Evolutionary conservation across 2,113 vertebrate genomes (phyloP).

Genomic region (Dunckerocampus dactyliophorus): DNA sequence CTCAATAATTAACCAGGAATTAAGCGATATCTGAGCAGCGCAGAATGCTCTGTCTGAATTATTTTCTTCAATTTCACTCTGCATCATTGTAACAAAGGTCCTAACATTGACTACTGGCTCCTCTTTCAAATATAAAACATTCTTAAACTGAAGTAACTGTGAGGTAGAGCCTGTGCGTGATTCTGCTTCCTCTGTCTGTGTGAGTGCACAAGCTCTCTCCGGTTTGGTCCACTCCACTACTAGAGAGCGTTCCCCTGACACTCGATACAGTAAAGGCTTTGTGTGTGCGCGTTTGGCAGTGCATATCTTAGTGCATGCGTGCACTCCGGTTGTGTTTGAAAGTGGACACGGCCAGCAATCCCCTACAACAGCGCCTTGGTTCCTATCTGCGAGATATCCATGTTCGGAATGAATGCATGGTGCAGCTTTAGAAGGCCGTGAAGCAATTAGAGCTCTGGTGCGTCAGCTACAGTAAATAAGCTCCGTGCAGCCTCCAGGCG

Average conservation of each 20-base stretch:
- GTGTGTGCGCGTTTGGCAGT: neutral
- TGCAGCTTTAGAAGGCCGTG: conserved; percentile 46
- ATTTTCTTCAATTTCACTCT: neutral
- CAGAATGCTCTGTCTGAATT: neutral
- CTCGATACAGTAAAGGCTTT: conserved; percentile 23
- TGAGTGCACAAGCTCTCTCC: conserved; percentile 17
- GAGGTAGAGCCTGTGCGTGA: neutral
- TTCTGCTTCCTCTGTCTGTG: conserved; percentile 9
- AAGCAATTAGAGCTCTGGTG: conserved; percentile 61
- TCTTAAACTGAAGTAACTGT: conserved; percentile 4
- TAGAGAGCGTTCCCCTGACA: conserved; percentile 33
- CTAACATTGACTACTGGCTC: conserved; percentile 17
- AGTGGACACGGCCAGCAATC: conserved; percentile 39
- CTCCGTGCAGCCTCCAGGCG: conserved; percentile 40
- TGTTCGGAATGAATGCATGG: conserved; percentile 44
- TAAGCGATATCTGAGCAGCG: conserved; percentile 35
- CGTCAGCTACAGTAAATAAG: conserved; percentile 55
- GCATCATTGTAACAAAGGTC: conserved; percentile 13
- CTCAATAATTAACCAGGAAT: conserved; percentile 58
- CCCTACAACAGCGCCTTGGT: conserved; percentile 34
- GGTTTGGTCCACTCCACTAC: conserved; percentile 20
- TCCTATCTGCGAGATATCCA: conserved; percentile 39
- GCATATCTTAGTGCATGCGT: conserved; percentile 9
- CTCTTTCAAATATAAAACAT: conserved; percentile 11
- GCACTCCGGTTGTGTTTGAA: conserved; percentile 33